Evolutionary conservation across 2,113 vertebrate genomes (phyloP).

Genomic region (Ammospiza nelsoni): DNA sequence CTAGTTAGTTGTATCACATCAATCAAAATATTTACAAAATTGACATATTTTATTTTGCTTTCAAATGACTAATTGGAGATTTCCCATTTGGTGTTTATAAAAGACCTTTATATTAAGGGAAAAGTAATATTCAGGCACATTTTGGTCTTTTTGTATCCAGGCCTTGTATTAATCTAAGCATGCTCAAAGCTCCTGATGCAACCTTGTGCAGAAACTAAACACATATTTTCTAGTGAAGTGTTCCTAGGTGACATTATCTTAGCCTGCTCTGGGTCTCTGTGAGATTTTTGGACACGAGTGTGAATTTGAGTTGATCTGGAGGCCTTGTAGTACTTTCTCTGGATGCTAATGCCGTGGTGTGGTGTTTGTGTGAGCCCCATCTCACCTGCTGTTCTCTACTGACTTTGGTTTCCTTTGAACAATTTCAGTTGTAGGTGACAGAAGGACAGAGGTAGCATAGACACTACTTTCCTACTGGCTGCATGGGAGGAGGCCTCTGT

Average conservation of each 20-base stretch:
- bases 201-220: neutral
- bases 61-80: neutral
- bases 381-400: neutral
- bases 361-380: neutral
- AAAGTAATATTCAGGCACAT: neutral
- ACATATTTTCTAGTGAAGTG: neutral
- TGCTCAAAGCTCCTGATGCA: neutral
- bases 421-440: neutral
- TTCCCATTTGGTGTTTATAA: neutral
- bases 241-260: neutral
- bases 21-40: slow-evolving; percentile 27
- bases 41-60: slow-evolving; percentile 19
- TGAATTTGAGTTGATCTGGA: neutral
- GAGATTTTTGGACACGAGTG: neutral
- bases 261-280: neutral
- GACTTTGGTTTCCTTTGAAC: neutral
- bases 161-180: neutral
- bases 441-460: neutral
- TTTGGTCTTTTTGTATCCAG: neutral
- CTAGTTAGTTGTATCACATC: neutral
- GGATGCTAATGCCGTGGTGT: rapidly evolving
- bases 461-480: neutral
- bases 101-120: neutral
- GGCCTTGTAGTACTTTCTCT: neutral
- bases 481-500: neutral